Conservation (phyloP, 2,888 invertebrate species). For the Ceraclea dissimilis region DNA sequence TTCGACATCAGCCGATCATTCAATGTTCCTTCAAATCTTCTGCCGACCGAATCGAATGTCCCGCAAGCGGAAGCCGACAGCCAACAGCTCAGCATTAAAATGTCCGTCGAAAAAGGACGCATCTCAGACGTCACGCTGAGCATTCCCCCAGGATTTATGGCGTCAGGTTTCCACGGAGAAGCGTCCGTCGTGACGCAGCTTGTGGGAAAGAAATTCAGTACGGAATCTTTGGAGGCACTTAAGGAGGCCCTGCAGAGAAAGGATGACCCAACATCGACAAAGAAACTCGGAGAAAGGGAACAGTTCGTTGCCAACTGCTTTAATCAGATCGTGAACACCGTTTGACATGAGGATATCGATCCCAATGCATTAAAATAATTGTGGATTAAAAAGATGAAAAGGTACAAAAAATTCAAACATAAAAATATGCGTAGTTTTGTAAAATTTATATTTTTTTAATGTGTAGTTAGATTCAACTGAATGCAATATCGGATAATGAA, state of each 20-base stretch:
- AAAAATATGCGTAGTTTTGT: no score
- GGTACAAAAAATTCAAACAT: no score
- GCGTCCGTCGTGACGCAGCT: constrained; percentile 58
- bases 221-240: constrained; percentile 53
- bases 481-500: no score
- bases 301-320: constrained; percentile 57
- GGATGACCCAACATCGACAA: constrained; percentile 29
- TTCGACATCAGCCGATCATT: constrained; percentile 66
- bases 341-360: constrained; percentile 35
- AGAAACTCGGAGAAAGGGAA: constrained; percentile 47
- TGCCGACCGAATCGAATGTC: constrained; percentile 34
- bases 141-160: constrained; percentile 53
- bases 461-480: no score
- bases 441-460: no score
- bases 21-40: constrained; percentile 50
- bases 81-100: constrained; percentile 52
- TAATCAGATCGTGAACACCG: constrained; percentile 53
- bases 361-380: constrained; percentile 12
- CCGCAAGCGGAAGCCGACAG: constrained; percentile 20
- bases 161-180: constrained; percentile 54
- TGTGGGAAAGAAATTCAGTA: constrained; percentile 58
- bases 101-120: constrained; percentile 58
- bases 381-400: no score
- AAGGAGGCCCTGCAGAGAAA: constrained; percentile 46
- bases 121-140: constrained; percentile 58